Percentiles rank a stretch among this genome's conserved stretches.
These are phyloP conservation scores for Gonatopus flavifemur DNA, from an alignment of 1,140 invertebrate genomes.

Conservation along the genomic window DNA sequence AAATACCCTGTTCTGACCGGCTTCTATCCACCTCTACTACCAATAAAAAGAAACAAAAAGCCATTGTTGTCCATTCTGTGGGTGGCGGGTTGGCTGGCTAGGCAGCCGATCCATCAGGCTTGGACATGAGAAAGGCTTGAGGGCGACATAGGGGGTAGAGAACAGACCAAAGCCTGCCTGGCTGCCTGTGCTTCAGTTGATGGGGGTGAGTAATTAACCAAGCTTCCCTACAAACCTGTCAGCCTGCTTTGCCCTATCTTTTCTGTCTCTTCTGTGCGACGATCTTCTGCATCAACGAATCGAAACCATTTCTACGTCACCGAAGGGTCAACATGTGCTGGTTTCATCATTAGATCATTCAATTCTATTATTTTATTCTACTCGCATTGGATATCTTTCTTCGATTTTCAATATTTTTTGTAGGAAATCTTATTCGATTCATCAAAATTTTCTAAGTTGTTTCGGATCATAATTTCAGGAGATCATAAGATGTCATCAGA, in stretches of 20 bases:
- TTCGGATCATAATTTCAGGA: no score
- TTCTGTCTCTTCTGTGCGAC: no score
- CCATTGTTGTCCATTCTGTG: slow-evolving; percentile 54
- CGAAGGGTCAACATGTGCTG: no score
- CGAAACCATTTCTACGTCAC: no score
- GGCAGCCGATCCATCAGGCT: slow-evolving; percentile 54
- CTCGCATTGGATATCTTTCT: no score
- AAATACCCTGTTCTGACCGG: slow-evolving; percentile 40
- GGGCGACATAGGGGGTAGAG: slow-evolving; percentile 35
- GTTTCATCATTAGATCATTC: no score
- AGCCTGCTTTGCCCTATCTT: slow-evolving; percentile 12
- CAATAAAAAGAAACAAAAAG: slow-evolving; percentile 55
- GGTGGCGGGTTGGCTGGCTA: slow-evolving; percentile 49
- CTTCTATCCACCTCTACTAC: slow-evolving; percentile 42
- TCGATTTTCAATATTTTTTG: no score
- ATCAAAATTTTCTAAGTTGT: no score
- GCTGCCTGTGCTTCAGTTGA: slow-evolving; percentile 27
- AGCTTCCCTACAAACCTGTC: slow-evolving; percentile 30
- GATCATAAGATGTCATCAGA: no score
- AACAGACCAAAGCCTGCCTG: slow-evolving; percentile 37
- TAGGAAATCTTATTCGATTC: no score
- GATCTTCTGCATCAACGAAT: no score
- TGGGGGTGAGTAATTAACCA: slow-evolving; percentile 50
- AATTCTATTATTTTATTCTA: no score
- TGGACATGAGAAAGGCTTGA: slow-evolving; percentile 41